phyloP scores from a whole-genome alignment of 1,140 invertebrate species.

The Pissodes strobi region DNA sequence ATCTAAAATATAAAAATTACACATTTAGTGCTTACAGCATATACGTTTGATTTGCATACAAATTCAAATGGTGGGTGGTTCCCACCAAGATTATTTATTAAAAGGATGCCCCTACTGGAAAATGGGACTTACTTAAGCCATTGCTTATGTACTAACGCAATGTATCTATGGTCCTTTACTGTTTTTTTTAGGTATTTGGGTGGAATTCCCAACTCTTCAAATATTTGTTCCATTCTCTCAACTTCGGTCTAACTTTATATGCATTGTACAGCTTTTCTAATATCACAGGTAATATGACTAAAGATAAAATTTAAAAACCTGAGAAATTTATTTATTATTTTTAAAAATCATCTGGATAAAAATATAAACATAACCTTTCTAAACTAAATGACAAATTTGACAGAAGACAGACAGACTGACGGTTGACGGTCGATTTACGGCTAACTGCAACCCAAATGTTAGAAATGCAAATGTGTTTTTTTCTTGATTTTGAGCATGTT shows the following conservation, averaged over 20 bases:
- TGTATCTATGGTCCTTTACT: constrained; percentile 59
- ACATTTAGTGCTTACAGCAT: too few species aligned
- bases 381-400: too few species aligned
- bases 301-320: not conserved
- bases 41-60: too few species aligned
- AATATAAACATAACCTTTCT: too few species aligned
- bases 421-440: too few species aligned
- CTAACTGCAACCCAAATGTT: too few species aligned
- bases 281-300: constrained; percentile 1
- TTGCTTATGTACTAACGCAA: constrained; percentile 66
- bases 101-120: too few species aligned
- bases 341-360: too few species aligned
- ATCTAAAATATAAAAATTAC: constrained; percentile 54
- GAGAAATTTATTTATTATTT: not conserved
- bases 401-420: too few species aligned
- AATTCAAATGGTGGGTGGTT: not conserved
- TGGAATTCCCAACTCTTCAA: constrained; percentile 67
- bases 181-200: constrained; percentile 66
- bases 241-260: not conserved
- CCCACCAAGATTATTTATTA: not conserved
- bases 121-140: constrained; percentile 71
- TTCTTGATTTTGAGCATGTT: too few species aligned
- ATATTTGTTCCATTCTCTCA: constrained; percentile 61
- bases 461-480: too few species aligned
- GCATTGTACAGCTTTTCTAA: constrained; percentile 5